phyloP scores from a whole-genome alignment of 2,888 invertebrate species.

The Agrochola lota region DNA sequence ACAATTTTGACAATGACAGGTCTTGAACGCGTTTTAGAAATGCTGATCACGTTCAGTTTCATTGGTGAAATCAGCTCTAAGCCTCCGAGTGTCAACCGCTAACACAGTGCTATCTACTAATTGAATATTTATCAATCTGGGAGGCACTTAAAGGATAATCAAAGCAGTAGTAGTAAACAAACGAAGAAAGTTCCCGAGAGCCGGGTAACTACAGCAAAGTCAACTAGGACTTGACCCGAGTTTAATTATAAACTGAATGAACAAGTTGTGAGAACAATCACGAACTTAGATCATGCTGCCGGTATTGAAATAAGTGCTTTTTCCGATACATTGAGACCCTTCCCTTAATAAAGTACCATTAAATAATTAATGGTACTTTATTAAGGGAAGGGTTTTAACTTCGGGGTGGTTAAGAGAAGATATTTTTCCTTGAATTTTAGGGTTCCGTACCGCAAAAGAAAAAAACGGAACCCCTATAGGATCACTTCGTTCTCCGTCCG shows the following conservation, averaged over 20 bases:
- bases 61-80: too few relatives aligned
- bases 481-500: too few relatives aligned
- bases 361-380: conserved; percentile 48
- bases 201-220: conserved; percentile 80
- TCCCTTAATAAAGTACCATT: too few relatives aligned
- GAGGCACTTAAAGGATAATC: conserved; percentile 80
- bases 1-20: too few relatives aligned
- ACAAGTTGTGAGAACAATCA: conserved; percentile 83
- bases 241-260: conserved; percentile 89
- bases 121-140: conserved; percentile 78
- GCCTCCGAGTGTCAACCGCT: conserved; percentile 33
- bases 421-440: too few relatives aligned
- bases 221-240: conserved; percentile 84
- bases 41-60: too few relatives aligned
- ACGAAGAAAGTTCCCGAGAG: conserved; percentile 82
- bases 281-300: conserved; percentile 80
- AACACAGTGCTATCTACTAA: conserved; percentile 61
- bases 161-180: conserved; percentile 82
- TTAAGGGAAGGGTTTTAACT: neutral
- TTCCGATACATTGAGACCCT: conserved; percentile 62
- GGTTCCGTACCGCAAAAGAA: too few relatives aligned
- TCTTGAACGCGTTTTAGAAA: too few relatives aligned
- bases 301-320: conserved; percentile 74
- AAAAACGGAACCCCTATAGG: too few relatives aligned
- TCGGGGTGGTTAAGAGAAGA: neutral